Evolutionary conservation across 2,113 vertebrate genomes (phyloP).

Genomic region (Pleuronectes platessa): DNA sequence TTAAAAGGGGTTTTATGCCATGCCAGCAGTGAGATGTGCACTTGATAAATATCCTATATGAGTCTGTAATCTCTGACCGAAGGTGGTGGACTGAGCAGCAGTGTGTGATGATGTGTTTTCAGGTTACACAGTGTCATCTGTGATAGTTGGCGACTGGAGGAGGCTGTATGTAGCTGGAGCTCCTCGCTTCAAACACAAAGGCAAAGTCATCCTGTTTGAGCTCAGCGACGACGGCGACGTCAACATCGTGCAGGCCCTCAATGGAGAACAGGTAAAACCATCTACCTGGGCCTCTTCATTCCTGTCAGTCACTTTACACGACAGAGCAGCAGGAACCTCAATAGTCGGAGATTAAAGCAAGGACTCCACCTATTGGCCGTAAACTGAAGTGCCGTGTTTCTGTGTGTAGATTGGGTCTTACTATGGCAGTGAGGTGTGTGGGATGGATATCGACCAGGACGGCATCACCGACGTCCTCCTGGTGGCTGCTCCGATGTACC

Average conservation of each 20-base stretch:
- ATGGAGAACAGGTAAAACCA: conserved; percentile 91
- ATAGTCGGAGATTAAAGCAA: not conserved
- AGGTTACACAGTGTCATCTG: conserved; percentile 94
- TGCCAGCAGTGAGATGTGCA: not conserved
- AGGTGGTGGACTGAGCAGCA: not conserved
- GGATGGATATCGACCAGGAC: conserved; percentile 89
- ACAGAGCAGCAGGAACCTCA: not conserved
- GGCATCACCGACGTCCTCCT: conserved; percentile 90
- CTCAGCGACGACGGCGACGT: conserved; percentile 83
- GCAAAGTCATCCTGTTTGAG: conserved; percentile 94
- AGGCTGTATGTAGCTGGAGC: conserved; percentile 89
- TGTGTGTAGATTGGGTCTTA: conserved; percentile 91
- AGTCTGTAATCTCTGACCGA: not conserved
- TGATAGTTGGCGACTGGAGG: conserved; percentile 83
- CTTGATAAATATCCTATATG: not conserved
- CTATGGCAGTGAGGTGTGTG: conserved; percentile 93
- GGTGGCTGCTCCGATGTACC: conserved; percentile 93
- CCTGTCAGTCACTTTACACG: not conserved
- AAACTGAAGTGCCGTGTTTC: conserved; percentile 19
- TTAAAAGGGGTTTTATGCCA: not conserved
- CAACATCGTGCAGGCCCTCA: conserved; percentile 87
- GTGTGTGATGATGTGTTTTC: conserved; percentile 24
- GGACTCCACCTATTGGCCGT: conserved; percentile 58
- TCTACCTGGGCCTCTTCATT: not conserved
- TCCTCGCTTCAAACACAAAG: conserved; percentile 95